Percentiles rank a stretch among this genome's conserved stretches.
Conservation (phyloP, 2,888 invertebrate genomes). For the Eulithis prunata region DNA sequence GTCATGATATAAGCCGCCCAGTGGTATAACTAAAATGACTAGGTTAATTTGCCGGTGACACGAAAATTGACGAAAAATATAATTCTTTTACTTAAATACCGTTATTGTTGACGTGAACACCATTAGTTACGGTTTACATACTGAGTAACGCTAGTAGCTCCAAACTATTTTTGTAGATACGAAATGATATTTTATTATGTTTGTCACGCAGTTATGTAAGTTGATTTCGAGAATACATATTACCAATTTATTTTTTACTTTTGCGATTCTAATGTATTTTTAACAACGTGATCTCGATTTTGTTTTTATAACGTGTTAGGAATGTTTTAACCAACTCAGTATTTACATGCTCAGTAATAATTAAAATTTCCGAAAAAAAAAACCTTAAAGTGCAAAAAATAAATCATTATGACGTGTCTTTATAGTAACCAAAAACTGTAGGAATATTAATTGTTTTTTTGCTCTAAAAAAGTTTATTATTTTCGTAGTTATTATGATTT, state of each 20-base stretch:
- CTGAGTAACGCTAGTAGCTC: neutral
- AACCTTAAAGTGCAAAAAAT: no score
- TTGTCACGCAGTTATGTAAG: slow-evolving; percentile 37
- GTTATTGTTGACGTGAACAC: neutral
- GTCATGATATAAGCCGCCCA: no score
- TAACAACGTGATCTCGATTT: neutral
- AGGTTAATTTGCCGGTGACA: no score
- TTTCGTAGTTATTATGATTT: neutral
- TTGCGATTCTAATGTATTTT: neutral
- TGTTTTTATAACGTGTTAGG: neutral
- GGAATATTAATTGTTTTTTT: slow-evolving; percentile 11
- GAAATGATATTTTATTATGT: slow-evolving; percentile 28
- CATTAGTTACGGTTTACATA: neutral
- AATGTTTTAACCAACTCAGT: neutral
- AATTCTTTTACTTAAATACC: neutral
- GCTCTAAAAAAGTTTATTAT: neutral
- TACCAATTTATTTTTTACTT: slow-evolving; percentile 35
- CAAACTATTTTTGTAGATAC: slow-evolving; percentile 12
- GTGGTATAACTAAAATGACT: no score
- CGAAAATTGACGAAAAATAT: neutral
- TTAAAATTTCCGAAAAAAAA: no score
- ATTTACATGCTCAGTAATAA: no score
- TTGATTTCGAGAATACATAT: slow-evolving; percentile 32
- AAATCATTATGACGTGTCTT: no score
- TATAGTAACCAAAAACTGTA: no score